Base-by-base conservation (phyloP, 2,888 invertebrate genomes). In the Myopa tessellatipennis region DNA sequence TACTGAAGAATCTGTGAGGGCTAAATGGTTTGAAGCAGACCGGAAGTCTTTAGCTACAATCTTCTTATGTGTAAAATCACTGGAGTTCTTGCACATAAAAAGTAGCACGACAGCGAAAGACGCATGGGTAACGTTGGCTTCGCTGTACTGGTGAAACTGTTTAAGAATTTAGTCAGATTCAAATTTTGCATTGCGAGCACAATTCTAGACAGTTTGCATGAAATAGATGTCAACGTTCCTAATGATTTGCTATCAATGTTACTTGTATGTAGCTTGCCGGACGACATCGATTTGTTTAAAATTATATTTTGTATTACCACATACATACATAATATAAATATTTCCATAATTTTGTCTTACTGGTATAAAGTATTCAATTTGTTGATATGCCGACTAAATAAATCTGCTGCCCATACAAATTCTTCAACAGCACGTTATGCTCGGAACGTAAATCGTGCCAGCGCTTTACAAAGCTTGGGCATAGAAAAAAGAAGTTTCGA, bases 191-290 rank as follows among this genome's bases (percentile, higher is more conserved):
- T 10, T 52, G 8, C 52, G 14, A 14, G 14, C 8, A 52, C 8
- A n/a, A n/a, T n/a, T n/a, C n/a, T n/a, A n/a, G n/a, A n/a, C n/a
- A 52, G 10, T 10, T 65, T 79, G 14, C 78, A 80, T 67, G 69
- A 77, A 60, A 78, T 80, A 36, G 74, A 36, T 14, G n/a, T 77
- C 8, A 8, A 40, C 6, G 45, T 77, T 14, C 73, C 74, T 6
- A 78, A 79, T 34, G 80, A 79, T 60, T 71, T 79, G 12, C 55
- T 79, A 4, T 74, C 75, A 69, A 79, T 79, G 50, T 67, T 81
- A 16, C 71, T 81, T 12, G 55, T 81, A 8, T 78, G 81, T 45
- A 73, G 73, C 16, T 36, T 72, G 6, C 72, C 72, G 36, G 58
- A 72, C n/a, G 72, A 72, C 18, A 58, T 72, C 36, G 58, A 72